These are phyloP conservation scores for Andricus quercusramuli DNA, from an alignment of 2,888 invertebrate species.

Conservation along the genomic window DNA sequence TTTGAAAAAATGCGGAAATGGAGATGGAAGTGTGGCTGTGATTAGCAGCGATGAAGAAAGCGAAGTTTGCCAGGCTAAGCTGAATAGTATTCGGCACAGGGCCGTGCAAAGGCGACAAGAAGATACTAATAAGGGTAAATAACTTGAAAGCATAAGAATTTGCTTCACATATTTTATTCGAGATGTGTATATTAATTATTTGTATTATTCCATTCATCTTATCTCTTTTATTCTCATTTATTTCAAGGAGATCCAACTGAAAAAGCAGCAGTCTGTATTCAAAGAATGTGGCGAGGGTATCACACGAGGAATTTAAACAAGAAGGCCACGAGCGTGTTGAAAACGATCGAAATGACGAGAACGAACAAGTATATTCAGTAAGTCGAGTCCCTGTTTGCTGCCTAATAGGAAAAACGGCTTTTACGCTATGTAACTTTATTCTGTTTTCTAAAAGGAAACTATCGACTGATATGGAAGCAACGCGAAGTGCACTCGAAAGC, in stretches of 20 bases:
- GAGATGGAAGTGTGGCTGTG: slow-evolving; percentile 59
- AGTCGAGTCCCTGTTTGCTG: slow-evolving; percentile 67
- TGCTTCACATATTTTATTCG: background rate
- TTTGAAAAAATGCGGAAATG: slow-evolving; percentile 56
- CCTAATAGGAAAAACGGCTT: slow-evolving; percentile 80
- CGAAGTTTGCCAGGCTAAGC: slow-evolving; percentile 84
- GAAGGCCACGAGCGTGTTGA: slow-evolving; percentile 82
- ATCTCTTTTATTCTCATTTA: background rate
- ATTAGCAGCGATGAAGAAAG: slow-evolving; percentile 82
- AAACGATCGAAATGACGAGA: slow-evolving; percentile 87
- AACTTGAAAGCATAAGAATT: background rate
- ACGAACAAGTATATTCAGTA: slow-evolving; percentile 92
- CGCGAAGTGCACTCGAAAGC: slow-evolving; percentile 90
- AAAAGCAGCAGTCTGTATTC: slow-evolving; percentile 88
- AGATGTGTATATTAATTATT: background rate
- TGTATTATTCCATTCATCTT: background rate
- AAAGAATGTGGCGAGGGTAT: slow-evolving; percentile 93
- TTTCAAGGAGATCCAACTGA: slow-evolving; percentile 69
- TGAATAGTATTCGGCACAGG: slow-evolving; percentile 84
- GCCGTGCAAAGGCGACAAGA: slow-evolving; percentile 80
- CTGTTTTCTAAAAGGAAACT: slow-evolving; percentile 84
- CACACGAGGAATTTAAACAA: slow-evolving; percentile 87
- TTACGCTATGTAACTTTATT: slow-evolving; percentile 84
- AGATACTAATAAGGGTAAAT: slow-evolving; percentile 70
- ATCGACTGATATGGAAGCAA: slow-evolving; percentile 91